Conservation (phyloP, 2,113 vertebrate species). For the Phyllopteryx taeniolatus region DNA sequence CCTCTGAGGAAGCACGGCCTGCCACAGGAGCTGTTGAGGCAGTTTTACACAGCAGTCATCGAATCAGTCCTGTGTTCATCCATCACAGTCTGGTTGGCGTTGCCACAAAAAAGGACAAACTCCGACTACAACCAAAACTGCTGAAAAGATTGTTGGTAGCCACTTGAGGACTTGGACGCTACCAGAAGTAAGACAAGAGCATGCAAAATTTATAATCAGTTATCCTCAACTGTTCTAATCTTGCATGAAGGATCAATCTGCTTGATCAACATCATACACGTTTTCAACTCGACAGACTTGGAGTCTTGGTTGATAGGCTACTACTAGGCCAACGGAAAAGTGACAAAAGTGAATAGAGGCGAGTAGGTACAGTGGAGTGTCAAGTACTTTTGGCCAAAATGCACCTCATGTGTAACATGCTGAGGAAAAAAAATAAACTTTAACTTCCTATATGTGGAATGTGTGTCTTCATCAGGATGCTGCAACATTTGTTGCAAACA, state of each 20-base stretch:
- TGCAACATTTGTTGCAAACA: slow-evolving; percentile 58
- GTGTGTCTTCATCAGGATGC: slow-evolving; percentile 28
- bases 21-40: too few species aligned
- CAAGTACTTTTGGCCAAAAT: neutral
- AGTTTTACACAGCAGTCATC: too few species aligned
- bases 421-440: slow-evolving; percentile 31
- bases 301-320: neutral
- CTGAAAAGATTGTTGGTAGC: too few species aligned
- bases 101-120: too few species aligned
- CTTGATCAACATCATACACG: neutral
- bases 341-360: neutral
- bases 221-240: neutral
- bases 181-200: too few species aligned
- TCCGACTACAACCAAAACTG: too few species aligned
- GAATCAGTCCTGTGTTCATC: too few species aligned
- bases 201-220: neutral
- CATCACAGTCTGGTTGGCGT: too few species aligned
- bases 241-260: neutral
- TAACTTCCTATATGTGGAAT: slow-evolving; percentile 39
- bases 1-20: too few species aligned
- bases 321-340: neutral
- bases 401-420: neutral
- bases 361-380: neutral
- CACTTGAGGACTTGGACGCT: too few species aligned
- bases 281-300: neutral